Evolutionary conservation across 2,797 vertebrate genomes (phyloP), one percentile per base, ranked within the genome.

Genomic region (Myotis vivesi): DNA sequence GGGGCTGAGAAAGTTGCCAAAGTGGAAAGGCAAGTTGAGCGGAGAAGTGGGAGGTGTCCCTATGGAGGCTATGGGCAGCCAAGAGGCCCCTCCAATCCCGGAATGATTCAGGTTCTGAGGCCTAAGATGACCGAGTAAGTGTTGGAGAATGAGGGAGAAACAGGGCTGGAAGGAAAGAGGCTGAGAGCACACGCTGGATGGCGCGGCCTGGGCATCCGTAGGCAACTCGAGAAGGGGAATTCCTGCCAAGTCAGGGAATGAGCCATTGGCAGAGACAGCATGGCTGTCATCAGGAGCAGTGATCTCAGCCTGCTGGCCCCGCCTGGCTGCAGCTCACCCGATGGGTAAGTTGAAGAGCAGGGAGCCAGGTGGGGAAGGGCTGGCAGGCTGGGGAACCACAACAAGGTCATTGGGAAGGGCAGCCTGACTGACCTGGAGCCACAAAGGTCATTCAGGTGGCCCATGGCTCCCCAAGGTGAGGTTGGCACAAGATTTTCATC

Each of bases 171-270:
- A 92, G 84, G 41, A 75, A 38, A 77, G 41, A 41, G 82, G 36
- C 57, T 85, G 49, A 33, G 75, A 36, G n/a, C 23, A 25, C 36
- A 36, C 15, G 55, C 36, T 84, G 69, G 51, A 91, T 95, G 81
- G 93, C 13, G 11, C 25, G 64, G 73, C n/a, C 92, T 88, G 82
- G 79, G 87, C 95, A 94, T 95, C 89, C 76, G 91, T 1, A 11
- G 89, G 93, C 95, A 95, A 94, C 62, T 84, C 0, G 80, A 95
- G 87, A 93, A 96, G 96, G 96, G 94, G 79, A 96, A 96, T 96
- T 96, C 92, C 96, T 96, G 96, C 96, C 94, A 95, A 96, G 89
- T 96, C 94, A 95, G 94, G 87, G 96, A 94, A 91, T 94, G 96
- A 96, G 92, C 95, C 41, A 92, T 59, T 94, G 92, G 92, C 88